Evolutionary conservation across 2,113 vertebrate genomes (phyloP).

Genomic region (Thunnus maccoyii): DNA sequence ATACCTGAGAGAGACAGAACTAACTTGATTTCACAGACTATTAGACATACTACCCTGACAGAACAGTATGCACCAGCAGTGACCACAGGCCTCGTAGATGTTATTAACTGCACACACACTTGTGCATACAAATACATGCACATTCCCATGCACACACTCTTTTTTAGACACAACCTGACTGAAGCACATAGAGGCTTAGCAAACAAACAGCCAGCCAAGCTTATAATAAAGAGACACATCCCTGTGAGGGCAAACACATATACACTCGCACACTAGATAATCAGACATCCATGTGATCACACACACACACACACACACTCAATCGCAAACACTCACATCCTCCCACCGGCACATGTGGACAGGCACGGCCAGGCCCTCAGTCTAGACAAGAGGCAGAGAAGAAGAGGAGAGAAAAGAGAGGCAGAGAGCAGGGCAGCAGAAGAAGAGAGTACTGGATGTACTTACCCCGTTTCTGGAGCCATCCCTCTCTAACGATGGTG

Average conservation of each 20-base stretch:
- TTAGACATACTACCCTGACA: conserved; percentile 21
- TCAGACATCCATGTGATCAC: conserved; percentile 71
- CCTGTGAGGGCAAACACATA: conserved; percentile 38
- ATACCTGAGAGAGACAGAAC: conserved; percentile 16
- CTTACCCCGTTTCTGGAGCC: conserved; percentile 99
- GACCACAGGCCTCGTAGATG: conserved; percentile 39
- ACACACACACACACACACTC: conserved; percentile 40
- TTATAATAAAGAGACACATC: conserved; percentile 63
- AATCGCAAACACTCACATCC: conserved; percentile 63
- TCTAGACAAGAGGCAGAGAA: conserved; percentile 73
- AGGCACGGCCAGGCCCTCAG: conserved; percentile 69
- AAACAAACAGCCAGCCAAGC: conserved; percentile 70
- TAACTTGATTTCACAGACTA: conserved; percentile 47
- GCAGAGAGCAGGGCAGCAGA: conserved; percentile 39
- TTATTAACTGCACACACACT: conserved; percentile 44
- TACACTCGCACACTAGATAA: conserved; percentile 40
- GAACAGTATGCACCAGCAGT: conserved; percentile 40
- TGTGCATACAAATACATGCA: conserved; percentile 35
- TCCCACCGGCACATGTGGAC: conserved; percentile 78
- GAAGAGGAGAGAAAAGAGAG: conserved; percentile 48
- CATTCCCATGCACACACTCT: conserved; percentile 53
- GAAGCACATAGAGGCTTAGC: conserved; percentile 67
- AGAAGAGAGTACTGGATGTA: conserved; percentile 70
- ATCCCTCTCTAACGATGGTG: conserved; percentile 99
- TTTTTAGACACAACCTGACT: conserved; percentile 47